phyloP scores from a whole-genome alignment of 2,888 invertebrate genomes.

The Zygogramma bicolorata region DNA sequence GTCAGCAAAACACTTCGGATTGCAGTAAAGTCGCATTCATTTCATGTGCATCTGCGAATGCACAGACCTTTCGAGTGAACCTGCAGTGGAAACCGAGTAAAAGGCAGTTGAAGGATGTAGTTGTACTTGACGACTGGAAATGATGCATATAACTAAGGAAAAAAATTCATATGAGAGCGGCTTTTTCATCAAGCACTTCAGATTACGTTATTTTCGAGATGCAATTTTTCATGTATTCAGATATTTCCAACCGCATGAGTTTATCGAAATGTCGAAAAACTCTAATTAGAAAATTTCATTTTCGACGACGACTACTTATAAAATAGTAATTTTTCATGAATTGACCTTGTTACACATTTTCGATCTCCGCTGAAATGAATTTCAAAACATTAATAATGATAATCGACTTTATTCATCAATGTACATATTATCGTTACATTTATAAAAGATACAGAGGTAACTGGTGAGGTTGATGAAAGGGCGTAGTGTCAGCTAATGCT shows the following conservation, averaged over 20 bases:
- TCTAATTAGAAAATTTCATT: background rate
- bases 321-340: too few relatives aligned
- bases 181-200: background rate
- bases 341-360: too few relatives aligned
- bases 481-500: too few relatives aligned
- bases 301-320: background rate
- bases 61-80: background rate
- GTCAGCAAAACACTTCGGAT: constrained; percentile 40
- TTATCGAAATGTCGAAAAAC: background rate
- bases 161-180: background rate
- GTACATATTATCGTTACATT: too few relatives aligned
- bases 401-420: too few relatives aligned
- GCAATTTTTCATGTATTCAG: background rate
- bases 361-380: too few relatives aligned
- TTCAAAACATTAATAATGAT: too few relatives aligned
- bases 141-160: background rate
- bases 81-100: background rate
- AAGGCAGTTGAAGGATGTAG: background rate
- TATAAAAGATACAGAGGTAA: too few relatives aligned
- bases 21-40: constrained; percentile 38
- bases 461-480: too few relatives aligned
- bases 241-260: background rate
- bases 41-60: constrained; percentile 32
- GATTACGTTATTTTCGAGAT: background rate
- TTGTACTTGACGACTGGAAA: background rate